A percentile compares a stretch with the other conserved stretches of the same genome.
Conservation (phyloP, 2,113 vertebrate species). For the Abramis brama region DNA sequence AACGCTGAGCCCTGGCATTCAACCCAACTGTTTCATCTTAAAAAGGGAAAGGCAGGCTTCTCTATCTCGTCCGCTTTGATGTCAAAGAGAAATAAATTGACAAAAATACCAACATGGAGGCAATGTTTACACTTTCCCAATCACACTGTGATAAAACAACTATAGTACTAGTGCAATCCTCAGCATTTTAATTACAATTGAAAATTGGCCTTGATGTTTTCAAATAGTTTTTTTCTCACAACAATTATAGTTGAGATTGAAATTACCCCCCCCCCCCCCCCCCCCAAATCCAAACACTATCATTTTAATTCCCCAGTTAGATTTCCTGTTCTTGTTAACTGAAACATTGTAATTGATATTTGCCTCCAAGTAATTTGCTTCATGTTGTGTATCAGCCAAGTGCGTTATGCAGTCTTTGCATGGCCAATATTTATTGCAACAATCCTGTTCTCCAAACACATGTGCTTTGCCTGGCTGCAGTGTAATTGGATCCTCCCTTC, state of each 20-base stretch:
- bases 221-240: constrained; percentile 37
- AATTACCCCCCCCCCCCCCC: not conserved
- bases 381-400: constrained; percentile 23
- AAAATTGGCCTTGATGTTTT: constrained; percentile 56
- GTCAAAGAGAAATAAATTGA: constrained; percentile 62
- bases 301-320: constrained; percentile 34
- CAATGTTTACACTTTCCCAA: constrained; percentile 53
- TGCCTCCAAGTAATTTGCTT: constrained; percentile 24
- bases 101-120: constrained; percentile 53
- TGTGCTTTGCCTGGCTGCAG: constrained; percentile 66
- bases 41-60: constrained; percentile 61
- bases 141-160: constrained; percentile 33
- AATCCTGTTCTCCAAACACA: constrained; percentile 57
- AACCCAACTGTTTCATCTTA: constrained; percentile 67
- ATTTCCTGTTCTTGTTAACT: constrained; percentile 39
- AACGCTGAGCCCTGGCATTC: constrained; percentile 44
- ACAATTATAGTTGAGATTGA: constrained; percentile 29
- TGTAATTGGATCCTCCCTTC: constrained; percentile 60
- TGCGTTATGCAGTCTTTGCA: not conserved
- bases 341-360: constrained; percentile 32
- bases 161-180: constrained; percentile 55
- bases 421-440: constrained; percentile 45
- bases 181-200: constrained; percentile 59
- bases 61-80: constrained; percentile 61
- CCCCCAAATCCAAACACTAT: constrained; percentile 11